Evolutionary conservation across 1,140 invertebrate species (phyloP).

Genomic region (Neotoxoptera formosana): DNA sequence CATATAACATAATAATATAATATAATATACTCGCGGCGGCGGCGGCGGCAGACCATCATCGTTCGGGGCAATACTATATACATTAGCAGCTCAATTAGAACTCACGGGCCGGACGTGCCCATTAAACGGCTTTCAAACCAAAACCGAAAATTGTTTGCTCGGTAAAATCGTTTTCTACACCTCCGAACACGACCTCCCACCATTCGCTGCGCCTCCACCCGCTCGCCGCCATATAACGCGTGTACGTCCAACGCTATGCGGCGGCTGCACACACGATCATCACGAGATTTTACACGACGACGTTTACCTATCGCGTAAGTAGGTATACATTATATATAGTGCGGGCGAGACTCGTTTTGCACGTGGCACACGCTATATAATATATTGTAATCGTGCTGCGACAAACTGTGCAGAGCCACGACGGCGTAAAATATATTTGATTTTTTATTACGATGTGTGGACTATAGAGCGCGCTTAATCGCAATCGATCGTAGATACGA

Average conservation of each 20-base stretch:
- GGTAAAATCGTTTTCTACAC: slow-evolving; percentile 25
- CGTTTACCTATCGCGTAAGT: not conserved
- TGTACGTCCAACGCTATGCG: not conserved
- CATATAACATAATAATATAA: no score
- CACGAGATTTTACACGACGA: not conserved
- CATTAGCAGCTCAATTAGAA: slow-evolving; percentile 42
- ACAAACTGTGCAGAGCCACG: not conserved
- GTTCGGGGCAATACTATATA: not conserved
- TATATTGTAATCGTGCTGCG: not conserved
- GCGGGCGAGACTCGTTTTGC: not conserved
- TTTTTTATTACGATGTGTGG: not conserved
- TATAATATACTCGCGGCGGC: not conserved
- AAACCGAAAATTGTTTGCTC: slow-evolving; percentile 40
- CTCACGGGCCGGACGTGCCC: slow-evolving; percentile 7
- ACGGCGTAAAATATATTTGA: not conserved
- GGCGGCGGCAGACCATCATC: not conserved
- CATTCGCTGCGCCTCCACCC: not conserved
- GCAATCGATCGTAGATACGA: not conserved
- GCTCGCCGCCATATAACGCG: not conserved
- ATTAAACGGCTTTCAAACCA: slow-evolving; percentile 38
- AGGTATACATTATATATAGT: no score
- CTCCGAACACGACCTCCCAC: not conserved
- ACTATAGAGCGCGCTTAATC: not conserved
- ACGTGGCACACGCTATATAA: not conserved
- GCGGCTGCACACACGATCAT: not conserved